Base-by-base conservation (phyloP, 1,140 invertebrate genomes). In the Rhopalosiphum maidis region DNA sequence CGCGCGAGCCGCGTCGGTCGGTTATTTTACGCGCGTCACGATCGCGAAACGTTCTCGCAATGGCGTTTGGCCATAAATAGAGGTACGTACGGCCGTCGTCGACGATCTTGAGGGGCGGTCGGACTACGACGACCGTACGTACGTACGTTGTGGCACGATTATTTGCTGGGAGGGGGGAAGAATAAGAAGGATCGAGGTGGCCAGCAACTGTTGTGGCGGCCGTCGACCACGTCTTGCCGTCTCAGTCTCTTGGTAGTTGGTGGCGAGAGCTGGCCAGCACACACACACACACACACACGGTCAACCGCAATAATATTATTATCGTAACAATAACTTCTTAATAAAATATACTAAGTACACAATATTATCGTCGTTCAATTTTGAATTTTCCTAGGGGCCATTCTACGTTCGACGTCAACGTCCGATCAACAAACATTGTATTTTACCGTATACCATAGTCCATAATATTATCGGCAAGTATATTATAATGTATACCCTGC, bases 1-100 rank as follows among this genome's bases (percentile, higher is more conserved):
- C 37, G 21, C 83, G 83, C 51, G 54, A 54, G 9, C 48, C 2
- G 30, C n/a, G 48, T n/a, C 30, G 11, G 48, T 37, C 87, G 87
- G 25, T n/a, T 89, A 43, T 68, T 91, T 91, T 46, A n/a, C 60
- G 60, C 88, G 23, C 23, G 90, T 91, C 60, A 90, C 89, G 68
- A 22, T 21, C 60, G 55, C 68, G 6, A 35, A 46, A 18, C 30
- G 90, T 22, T 43, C 41, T 35, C 25, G 54, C 46, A 41, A 77
- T 43, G 55, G 30, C 90, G 37, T n/a, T 83, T 77, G 35, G 68
- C 91, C 91, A 51, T 51, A 90, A 91, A 92, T 43, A 85, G 68
- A 41, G 88, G 89, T 37, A 92, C 91, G 91, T 15, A 25, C 51
- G 48, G n/a, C 46, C 21, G 48, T 54, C 48, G 48, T 54, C 48